Conservation (phyloP, 2,797 vertebrate genomes). For the Galaxias olidus region DNA sequence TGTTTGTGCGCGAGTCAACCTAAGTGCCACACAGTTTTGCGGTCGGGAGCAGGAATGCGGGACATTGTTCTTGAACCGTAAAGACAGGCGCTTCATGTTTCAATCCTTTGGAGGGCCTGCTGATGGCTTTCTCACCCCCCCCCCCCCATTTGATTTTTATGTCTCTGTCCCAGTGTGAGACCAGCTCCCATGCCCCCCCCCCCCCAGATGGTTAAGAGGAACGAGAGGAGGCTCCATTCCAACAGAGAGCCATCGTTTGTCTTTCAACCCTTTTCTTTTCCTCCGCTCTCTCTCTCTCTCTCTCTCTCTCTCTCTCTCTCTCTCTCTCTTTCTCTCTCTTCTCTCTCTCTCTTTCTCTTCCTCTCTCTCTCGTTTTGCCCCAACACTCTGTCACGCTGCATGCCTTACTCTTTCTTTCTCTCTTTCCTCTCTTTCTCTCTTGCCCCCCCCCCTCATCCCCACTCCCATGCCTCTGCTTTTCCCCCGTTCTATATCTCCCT, state of each 20-base stretch:
- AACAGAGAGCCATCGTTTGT: conserved; percentile 49
- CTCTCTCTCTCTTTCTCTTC: background rate
- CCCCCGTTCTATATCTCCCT: too few relatives aligned
- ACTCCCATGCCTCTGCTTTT: too few relatives aligned
- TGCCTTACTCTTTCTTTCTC: conserved; percentile 15
- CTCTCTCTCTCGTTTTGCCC: conserved; percentile 6
- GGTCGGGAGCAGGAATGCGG: conserved; percentile 64
- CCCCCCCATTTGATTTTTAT: conserved; percentile 49
- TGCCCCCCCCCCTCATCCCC: background rate
- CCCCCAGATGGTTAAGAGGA: conserved; percentile 52
- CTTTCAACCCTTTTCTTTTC: conserved; percentile 9
- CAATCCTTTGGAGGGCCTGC: conserved; percentile 42
- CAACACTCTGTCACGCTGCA: background rate
- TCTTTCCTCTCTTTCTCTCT: conserved; percentile 29
- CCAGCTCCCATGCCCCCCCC: conserved; percentile 29
- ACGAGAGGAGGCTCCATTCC: conserved; percentile 52
- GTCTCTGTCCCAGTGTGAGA: conserved; percentile 54
- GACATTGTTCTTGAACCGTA: conserved; percentile 71
- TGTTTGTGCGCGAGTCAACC: conserved; percentile 8
- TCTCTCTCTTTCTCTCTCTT: conserved; percentile 4
- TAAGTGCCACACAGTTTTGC: conserved; percentile 54
- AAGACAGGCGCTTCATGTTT: conserved; percentile 62
- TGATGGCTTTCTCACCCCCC: conserved; percentile 21
- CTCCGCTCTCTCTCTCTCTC: conserved; percentile 7
- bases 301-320: background rate